Percentiles rank a stretch among this genome's conserved stretches.
Conservation (phyloP, 2,113 vertebrate genomes). For the Campylomormyrus numenius region DNA sequence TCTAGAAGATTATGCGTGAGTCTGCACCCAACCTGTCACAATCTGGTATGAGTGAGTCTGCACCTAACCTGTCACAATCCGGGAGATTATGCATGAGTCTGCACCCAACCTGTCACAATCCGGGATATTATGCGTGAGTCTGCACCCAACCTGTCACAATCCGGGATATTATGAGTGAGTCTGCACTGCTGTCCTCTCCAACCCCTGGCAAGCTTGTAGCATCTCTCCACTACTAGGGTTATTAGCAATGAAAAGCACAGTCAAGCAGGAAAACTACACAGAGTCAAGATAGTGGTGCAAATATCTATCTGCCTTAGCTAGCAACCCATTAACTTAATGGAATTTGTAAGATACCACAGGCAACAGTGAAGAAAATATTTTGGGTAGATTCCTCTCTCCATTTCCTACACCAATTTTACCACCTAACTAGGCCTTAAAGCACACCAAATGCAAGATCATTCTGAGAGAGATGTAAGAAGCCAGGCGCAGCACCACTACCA, state of each 20-base stretch:
- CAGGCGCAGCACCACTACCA: not conserved
- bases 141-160: slow-evolving; percentile 60
- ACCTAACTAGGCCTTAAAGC: not conserved
- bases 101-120: slow-evolving; percentile 61
- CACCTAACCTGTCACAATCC: slow-evolving; percentile 59
- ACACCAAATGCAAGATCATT: not conserved
- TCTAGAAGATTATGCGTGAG: slow-evolving; percentile 91
- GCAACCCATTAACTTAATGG: not conserved
- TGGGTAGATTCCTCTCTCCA: not conserved
- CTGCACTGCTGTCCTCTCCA: not conserved
- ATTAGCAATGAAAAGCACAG: too few relatives aligned
- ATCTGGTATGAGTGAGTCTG: slow-evolving; percentile 81
- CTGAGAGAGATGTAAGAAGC: not conserved
- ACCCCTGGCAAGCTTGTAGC: not conserved
- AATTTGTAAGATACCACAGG: not conserved
- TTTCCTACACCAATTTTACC: not conserved
- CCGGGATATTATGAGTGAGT: slow-evolving; percentile 89
- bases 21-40: slow-evolving; percentile 67
- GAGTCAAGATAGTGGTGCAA: not conserved
- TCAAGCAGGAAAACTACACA: not conserved
- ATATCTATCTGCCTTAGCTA: not conserved
- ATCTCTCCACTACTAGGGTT: not conserved
- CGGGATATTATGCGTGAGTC: slow-evolving; percentile 88
- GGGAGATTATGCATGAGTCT: slow-evolving; percentile 71
- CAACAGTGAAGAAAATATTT: not conserved